phyloP scores from a whole-genome alignment of 2,113 vertebrate genomes.

The Plestiodon gilberti region DNA sequence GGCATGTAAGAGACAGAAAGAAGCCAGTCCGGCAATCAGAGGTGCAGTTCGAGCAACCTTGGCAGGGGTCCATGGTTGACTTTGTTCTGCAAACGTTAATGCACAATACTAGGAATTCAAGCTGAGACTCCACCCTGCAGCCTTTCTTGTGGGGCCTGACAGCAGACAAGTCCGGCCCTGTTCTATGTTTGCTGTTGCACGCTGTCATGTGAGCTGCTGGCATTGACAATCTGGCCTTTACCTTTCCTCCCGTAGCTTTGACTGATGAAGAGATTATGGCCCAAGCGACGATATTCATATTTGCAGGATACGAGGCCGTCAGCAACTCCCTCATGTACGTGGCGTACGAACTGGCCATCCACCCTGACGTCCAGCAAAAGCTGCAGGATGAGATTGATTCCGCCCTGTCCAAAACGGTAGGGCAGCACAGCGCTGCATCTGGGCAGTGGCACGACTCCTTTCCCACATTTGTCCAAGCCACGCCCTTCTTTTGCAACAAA shows the following conservation, averaged over 20 bases:
- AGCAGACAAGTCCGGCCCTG: neutral
- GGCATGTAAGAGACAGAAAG: neutral
- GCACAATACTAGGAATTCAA: neutral
- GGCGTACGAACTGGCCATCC: conserved; percentile 74
- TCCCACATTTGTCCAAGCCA: neutral
- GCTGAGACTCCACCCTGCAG: no score
- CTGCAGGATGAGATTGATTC: conserved; percentile 81
- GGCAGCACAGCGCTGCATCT: neutral
- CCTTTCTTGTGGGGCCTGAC: neutral
- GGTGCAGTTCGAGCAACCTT: neutral
- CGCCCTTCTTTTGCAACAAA: neutral
- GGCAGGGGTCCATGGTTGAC: neutral
- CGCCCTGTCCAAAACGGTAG: conserved; percentile 79
- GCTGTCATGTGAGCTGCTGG: no score
- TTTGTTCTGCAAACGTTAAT: no score
- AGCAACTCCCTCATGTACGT: conserved; percentile 72
- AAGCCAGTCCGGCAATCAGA: neutral
- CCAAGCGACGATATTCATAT: conserved; percentile 82
- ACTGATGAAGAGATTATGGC: conserved; percentile 78
- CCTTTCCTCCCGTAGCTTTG: conserved; percentile 73
- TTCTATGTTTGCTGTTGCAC: neutral
- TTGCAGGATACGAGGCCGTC: conserved; percentile 84
- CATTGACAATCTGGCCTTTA: neutral
- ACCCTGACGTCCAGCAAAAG: conserved; percentile 76
- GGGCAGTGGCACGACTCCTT: neutral